Evolutionary conservation across 2,888 invertebrate genomes (phyloP), one percentile per base, ranked within the genome.

Genomic region (Yponomeuta plumbellus): DNA sequence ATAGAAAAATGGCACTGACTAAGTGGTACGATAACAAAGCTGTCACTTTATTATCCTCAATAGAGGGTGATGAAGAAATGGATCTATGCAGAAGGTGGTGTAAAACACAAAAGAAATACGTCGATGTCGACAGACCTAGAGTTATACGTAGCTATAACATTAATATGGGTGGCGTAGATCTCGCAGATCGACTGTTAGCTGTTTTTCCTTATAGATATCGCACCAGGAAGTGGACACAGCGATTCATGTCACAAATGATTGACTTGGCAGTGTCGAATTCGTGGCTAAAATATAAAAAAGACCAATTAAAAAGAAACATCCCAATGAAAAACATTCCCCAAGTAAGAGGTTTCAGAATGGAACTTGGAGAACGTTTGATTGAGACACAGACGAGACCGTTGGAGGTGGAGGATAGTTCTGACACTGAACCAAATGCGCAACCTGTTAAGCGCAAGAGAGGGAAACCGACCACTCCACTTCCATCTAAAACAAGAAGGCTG

Each of bases 231-330:
- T 71, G 69, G 69, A 71, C 70, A 22, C 59, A 66, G 40, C 67
- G 72, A 21, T 66, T 72, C 44, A 68, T 71, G 26, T 66, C 66
- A 52, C 69, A 71, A 64, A 67, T 72, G 68, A 65, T 71, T 64
- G 72, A 72, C 52, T 64, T 72, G 21, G 61, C 69, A 44, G 67
- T 70, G 22, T 58, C 61, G 17, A 72, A 72, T 61, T 66, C 71
- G 11, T 71, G 70, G 71, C 64, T 71, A 39, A 66, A 68, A 58
- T 71, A 64, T 64, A 68, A 61, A 64, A 8, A 57, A 13, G 26
- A 61, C n/a, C 11, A 22, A 56, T 56, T 56, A 56, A 20, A 20
- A 20, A 56, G 20, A 56, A 20, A 20, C 20, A 20, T 56, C 13
- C 56, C 56, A 56, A 13, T 56, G 13, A 56, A 56, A 56, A 56